phyloP scores from a whole-genome alignment of 1,140 invertebrate genomes.

The Tetramorium alpestre region DNA sequence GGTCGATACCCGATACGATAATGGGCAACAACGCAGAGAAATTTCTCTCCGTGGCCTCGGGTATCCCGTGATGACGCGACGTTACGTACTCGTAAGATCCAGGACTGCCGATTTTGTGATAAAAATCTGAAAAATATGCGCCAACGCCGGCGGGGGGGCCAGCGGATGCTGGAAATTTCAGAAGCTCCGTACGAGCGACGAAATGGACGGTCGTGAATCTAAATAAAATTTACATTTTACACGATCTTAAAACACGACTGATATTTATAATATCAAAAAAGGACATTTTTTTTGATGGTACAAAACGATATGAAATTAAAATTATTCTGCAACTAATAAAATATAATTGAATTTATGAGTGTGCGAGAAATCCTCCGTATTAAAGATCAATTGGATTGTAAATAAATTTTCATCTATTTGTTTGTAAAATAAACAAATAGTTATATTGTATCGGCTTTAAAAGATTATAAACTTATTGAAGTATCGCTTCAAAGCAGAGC shows the following conservation, averaged over 20 bases:
- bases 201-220: neutral
- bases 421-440: neutral
- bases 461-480: neutral
- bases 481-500: no score
- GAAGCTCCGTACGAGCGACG: neutral
- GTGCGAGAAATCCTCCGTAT: neutral
- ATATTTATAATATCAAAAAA: neutral
- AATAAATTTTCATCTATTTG: neutral
- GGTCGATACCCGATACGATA: constrained; percentile 81
- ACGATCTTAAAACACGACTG: neutral
- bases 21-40: constrained; percentile 79
- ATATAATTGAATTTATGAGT: neutral
- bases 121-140: neutral
- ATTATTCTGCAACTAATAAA: neutral
- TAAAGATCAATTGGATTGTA: neutral
- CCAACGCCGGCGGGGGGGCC: neutral
- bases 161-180: constrained; percentile 12
- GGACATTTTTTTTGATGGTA: neutral
- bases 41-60: constrained; percentile 69
- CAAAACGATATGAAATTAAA: neutral
- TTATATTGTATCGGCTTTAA: neutral
- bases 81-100: constrained; percentile 39
- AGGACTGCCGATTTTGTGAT: constrained; percentile 55
- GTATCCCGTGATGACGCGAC: constrained; percentile 48
- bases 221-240: neutral